Evolutionary conservation across 1,140 invertebrate species (phyloP).

Genomic region (Babylonia areolata): DNA sequence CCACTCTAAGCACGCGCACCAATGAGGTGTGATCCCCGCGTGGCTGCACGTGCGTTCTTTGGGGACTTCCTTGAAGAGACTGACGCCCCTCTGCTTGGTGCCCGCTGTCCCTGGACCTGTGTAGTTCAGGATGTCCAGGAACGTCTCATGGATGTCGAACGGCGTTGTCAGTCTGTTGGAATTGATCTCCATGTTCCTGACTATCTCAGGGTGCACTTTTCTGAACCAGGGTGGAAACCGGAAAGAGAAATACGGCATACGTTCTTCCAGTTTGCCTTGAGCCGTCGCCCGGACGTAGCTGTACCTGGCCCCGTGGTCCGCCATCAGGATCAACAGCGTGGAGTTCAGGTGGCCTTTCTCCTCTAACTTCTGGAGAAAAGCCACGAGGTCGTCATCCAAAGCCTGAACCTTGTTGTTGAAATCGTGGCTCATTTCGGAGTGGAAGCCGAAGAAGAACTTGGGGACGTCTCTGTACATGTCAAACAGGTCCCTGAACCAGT

Average conservation of each 20-base stretch:
- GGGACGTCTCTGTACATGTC: constrained; percentile 81
- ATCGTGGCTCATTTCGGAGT: constrained; percentile 90
- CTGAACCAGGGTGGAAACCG: constrained; percentile 85
- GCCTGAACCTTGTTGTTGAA: constrained; percentile 84
- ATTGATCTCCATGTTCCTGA: constrained; percentile 84
- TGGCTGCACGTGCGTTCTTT: constrained; percentile 87
- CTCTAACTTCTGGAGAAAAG: constrained; percentile 83
- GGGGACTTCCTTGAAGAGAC: constrained; percentile 80
- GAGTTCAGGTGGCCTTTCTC: constrained; percentile 77
- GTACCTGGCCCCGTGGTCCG: constrained; percentile 95
- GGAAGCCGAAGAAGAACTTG: constrained; percentile 89
- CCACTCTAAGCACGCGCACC: constrained; percentile 94
- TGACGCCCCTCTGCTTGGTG: constrained; percentile 80
- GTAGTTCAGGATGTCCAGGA: constrained; percentile 77
- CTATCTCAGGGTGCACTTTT: constrained; percentile 80
- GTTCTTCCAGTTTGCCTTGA: constrained; percentile 90
- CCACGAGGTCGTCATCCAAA: constrained; percentile 82
- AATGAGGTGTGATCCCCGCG: constrained; percentile 93
- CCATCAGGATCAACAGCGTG: constrained; percentile 86
- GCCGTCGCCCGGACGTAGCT: constrained; percentile 87
- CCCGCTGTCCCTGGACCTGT: constrained; percentile 80
- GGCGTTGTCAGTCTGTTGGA: constrained; percentile 73
- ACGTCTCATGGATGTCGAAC: constrained; percentile 77
- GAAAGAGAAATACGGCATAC: constrained; percentile 90
- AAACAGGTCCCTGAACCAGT: constrained; percentile 82